Base-by-base conservation (phyloP, 2,113 vertebrate species). In the Lipophrys pholis region DNA sequence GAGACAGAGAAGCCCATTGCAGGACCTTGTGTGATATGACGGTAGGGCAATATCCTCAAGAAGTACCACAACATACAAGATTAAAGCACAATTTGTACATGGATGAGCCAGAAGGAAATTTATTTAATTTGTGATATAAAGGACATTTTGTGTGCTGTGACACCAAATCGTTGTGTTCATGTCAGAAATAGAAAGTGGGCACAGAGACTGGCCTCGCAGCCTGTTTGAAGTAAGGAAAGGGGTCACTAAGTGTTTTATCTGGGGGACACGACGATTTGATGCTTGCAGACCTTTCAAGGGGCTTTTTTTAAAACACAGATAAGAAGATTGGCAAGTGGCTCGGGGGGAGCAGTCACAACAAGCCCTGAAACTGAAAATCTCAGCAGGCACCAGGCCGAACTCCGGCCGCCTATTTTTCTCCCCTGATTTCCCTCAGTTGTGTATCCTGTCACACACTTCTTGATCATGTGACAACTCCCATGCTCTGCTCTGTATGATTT, bases 241-340 rank as follows among this genome's bases (percentile, higher is more conserved):
- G 63, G 41, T 65, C 49, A 21, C 38, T 70, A 59, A 56, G 72
- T 59, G 70, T 77, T 84, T 83, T 86, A 89, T 91, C 86, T 81
- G 10, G 39, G 56, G 51, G 42, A 60, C 69, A 57, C 17, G 11
- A n/a, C 12, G 41, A 76, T 78, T 87, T 83, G 57, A 86, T 77
- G 79, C 63, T 62, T 3, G 66, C 55, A 73, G 81, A 78, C 51
- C 78, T 81, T 85, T 87, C 69, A 64, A 78, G 69, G 68, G 65
- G 45, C 75, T 89, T 81, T 91, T 89, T 89, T 85, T 80, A 71
- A 87, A 88, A 86, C 84, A 59, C 43, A 78, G 86, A 91, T 89
- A 90, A 83, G 73, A 75, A 41, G 53, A 54, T 3, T 69, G 81
- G 45, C 43, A 62, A 71, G 79, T 81, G 76, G 73, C 54, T 62